These are phyloP conservation scores for Meteorus cinctellus DNA, from an alignment of 2,888 invertebrate species.

Conservation along the genomic window DNA sequence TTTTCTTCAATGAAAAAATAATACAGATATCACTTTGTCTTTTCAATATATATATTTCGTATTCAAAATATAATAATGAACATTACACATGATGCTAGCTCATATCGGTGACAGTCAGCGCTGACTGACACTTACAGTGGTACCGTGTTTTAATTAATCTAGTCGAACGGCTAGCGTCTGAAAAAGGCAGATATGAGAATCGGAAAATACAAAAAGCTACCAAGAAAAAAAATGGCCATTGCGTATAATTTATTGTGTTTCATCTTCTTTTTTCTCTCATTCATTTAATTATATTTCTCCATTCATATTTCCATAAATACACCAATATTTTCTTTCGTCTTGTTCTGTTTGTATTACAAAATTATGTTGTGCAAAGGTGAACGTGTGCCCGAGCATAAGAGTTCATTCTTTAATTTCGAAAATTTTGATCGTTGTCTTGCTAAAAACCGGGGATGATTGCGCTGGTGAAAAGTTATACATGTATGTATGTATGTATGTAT, in stretches of 20 bases:
- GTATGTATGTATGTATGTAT: not conserved
- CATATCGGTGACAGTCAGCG: constrained; percentile 63
- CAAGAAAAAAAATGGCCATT: constrained; percentile 45
- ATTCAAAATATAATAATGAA: constrained; percentile 73
- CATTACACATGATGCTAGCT: constrained; percentile 71
- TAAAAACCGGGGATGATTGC: constrained; percentile 46
- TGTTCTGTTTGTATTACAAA: not conserved
- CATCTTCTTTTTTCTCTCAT: not conserved
- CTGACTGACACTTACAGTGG: constrained; percentile 66
- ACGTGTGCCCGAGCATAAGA: not conserved
- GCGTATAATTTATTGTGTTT: constrained; percentile 27
- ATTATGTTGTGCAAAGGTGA: not conserved
- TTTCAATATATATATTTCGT: constrained; percentile 71
- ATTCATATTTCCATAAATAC: constrained; percentile 50
- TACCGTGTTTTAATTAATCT: constrained; percentile 61
- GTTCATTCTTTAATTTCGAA: not conserved
- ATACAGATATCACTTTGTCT: constrained; percentile 49
- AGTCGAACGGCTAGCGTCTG: constrained; percentile 63
- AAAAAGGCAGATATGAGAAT: constrained; percentile 65
- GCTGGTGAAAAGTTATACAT: constrained; percentile 42
- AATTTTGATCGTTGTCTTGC: constrained; percentile 45
- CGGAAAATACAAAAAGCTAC: constrained; percentile 64
- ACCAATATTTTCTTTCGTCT: constrained; percentile 26
- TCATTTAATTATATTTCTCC: constrained; percentile 30
- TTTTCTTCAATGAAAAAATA: not conserved